Conservation (phyloP, 2,797 vertebrate genomes). For the Parauchenoglanis punctatus region DNA sequence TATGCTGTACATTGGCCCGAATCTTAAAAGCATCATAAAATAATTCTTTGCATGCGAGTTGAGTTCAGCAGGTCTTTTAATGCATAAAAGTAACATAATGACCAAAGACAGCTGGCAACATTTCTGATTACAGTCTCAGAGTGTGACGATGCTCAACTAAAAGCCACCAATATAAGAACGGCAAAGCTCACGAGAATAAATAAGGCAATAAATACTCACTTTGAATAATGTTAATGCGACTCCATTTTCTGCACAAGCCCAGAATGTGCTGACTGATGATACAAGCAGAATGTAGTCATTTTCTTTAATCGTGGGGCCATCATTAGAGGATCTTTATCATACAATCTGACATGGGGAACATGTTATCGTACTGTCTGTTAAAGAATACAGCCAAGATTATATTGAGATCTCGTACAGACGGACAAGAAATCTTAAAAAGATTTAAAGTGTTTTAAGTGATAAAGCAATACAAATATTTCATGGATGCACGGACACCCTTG, state of each 20-base stretch:
- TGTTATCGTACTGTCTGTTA: neutral
- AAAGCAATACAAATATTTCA: neutral
- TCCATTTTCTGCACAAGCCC: neutral
- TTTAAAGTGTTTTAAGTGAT: neutral
- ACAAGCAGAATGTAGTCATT: neutral
- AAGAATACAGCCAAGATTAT: neutral
- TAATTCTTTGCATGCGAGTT: neutral
- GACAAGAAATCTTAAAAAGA: neutral
- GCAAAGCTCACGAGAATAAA: neutral
- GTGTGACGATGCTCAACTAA: neutral
- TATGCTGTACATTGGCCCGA: neutral
- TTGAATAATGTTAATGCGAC: neutral
- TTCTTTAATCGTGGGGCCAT: neutral
- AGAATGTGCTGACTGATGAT: neutral
- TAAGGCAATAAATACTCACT: neutral
- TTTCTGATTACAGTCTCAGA: neutral
- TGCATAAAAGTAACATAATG: neutral
- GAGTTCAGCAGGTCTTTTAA: neutral
- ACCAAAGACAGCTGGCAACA: neutral
- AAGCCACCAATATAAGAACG: neutral
- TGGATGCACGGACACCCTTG: neutral
- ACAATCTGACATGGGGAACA: neutral
- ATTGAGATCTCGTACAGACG: neutral
- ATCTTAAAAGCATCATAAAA: neutral
- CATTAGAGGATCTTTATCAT: neutral